Conservation (phyloP, 2,113 vertebrate species). For the Bubalus kerabau region DNA sequence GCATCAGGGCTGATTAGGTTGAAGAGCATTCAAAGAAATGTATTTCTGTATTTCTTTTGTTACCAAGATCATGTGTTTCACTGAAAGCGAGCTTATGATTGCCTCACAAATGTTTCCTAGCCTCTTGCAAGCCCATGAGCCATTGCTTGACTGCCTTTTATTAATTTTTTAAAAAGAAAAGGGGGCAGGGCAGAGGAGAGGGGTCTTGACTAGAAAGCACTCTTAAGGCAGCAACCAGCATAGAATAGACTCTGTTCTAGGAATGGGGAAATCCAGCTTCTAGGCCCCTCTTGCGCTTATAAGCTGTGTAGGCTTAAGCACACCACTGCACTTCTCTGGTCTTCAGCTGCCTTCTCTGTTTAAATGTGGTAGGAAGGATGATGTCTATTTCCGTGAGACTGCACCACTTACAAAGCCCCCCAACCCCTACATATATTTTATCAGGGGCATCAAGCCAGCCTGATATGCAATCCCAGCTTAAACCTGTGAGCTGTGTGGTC, state of each 20-base stretch:
- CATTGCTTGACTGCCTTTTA: conserved; percentile 4
- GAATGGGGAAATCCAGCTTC: neutral
- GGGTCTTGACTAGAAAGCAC: neutral
- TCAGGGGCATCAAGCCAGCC: neutral
- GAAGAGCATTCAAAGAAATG: conserved; percentile 65
- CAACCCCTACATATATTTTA: neutral
- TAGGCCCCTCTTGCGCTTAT: neutral
- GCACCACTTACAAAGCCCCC: neutral
- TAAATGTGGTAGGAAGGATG: neutral
- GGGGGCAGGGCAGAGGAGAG: neutral
- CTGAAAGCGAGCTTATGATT: conserved; percentile 41
- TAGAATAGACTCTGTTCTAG: neutral
- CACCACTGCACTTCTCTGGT: neutral
- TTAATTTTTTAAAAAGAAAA: conserved; percentile 3
- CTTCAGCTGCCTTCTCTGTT: neutral
- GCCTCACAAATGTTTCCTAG: conserved; percentile 35
- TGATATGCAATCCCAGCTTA: neutral
- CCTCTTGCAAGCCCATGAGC: neutral
- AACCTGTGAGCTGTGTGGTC: neutral
- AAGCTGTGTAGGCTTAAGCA: neutral
- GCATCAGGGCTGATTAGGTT: conserved; percentile 59
- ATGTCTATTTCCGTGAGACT: neutral
- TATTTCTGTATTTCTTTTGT: conserved; percentile 62
- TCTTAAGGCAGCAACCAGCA: neutral
- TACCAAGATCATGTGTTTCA: conserved; percentile 42